Base-by-base conservation (phyloP, 2,888 invertebrate species). In the Cremastobaeus sp. region DNA sequence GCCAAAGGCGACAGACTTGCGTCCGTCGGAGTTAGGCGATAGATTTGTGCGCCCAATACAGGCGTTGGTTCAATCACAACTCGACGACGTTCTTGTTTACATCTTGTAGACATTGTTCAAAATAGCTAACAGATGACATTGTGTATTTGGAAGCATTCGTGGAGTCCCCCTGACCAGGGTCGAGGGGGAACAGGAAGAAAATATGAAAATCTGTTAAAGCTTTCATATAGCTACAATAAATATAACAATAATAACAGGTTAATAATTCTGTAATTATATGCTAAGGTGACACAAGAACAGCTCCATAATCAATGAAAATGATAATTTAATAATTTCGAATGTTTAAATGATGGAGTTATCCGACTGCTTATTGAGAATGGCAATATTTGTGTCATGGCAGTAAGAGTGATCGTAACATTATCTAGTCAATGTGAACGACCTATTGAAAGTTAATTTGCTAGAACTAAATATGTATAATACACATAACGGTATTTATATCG, bases 381-480 rank as follows among this genome's bases (percentile, higher is more conserved):
- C 45, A 41, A 52, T 65, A 64, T 57, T 71, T 65, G 72, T 72
- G 72, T 66, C 72, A 72, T 66, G 60, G 48, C 66, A 66, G 60
- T 66, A 72, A 41, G 60, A 62, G 35, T 66, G 60, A 66, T 65
- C 60, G 60, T 55, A 66, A 66, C 52, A 55, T 66, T 55, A 72
- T 66, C 41, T 72, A 72, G 60, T 66, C 45, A 66, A 65, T 72
- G 66, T 39, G 66, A 43, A 66, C 70, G 66, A 76, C 65, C 74
- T 76, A 76, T 77, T 78, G 79, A 74, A 76, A 82, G 82, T 85
- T 86, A 85, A 85, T 85, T 86, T 83, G 85, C 84, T 86, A 84
- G 78, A 74, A 78, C 83, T 85, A 85, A 81, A 81, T 83, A 77
- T 76, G 71, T 76, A 73, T 81, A 79, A 81, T 83, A 78, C 77